Evolutionary conservation across 2,113 vertebrate species (phyloP).

Genomic region (Ursus arctos): DNA sequence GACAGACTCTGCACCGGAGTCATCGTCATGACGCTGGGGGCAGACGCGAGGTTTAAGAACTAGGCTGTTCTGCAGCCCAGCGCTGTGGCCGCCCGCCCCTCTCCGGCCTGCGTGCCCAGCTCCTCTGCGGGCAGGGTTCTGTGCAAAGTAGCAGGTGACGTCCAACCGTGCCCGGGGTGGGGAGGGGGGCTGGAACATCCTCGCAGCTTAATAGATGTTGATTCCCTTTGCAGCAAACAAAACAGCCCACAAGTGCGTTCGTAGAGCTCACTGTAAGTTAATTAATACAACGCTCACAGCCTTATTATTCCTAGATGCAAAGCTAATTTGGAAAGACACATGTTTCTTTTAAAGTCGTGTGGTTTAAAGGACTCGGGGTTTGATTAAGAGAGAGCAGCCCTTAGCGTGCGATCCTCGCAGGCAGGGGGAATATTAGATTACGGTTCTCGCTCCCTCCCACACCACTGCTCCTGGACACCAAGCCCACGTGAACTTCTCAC

Average conservation of each 20-base stretch:
- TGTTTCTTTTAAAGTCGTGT: slow-evolving; percentile 41
- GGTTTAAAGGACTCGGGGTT: slow-evolving; percentile 45
- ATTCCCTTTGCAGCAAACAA: slow-evolving; percentile 11
- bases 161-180: accelerated
- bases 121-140: accelerated
- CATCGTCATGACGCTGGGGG: not conserved
- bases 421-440: slow-evolving; percentile 62
- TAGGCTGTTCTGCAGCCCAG: not conserved
- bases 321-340: slow-evolving; percentile 75
- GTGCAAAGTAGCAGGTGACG: accelerated
- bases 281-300: not conserved
- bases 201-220: not conserved
- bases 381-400: slow-evolving; percentile 52
- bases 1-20: not conserved
- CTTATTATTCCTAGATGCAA: not conserved
- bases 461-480: not conserved
- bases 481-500: not conserved
- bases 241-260: not conserved
- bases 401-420: not conserved
- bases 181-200: not conserved
- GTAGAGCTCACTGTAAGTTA: slow-evolving; percentile 30
- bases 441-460: not conserved
- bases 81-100: not conserved
- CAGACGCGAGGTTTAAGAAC: not conserved
- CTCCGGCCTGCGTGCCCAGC: not conserved